Evolutionary conservation across 2,797 vertebrate genomes (phyloP), one percentile per base, ranked within the genome.

Genomic region (Botia almorhae): DNA sequence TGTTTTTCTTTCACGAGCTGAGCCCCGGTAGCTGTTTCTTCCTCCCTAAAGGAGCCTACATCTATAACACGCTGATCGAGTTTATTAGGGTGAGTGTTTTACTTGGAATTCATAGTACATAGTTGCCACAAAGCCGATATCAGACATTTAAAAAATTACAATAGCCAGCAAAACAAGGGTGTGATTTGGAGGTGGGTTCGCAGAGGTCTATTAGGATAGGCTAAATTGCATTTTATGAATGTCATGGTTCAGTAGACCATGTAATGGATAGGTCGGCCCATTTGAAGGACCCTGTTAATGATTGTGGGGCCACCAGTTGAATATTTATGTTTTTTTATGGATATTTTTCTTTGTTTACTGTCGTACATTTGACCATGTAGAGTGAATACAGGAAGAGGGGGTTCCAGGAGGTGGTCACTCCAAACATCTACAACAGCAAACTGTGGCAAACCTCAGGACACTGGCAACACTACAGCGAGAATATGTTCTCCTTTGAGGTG

Each of bases 1-100:
- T 99, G 1, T 99, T 96, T 92, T 99, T 99, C 94, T 99, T 99
- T 88, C 98, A 99, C 78, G 97, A 99, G 78, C 94, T 99, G 86
- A 99, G 97, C 88, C 98, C 98, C 53, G 98, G 98, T 77, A 98
- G 97, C 91, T 99, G 98, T 88, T 99, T 99, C 86, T 99, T 99
- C 90, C 89, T 99, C 87, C 97, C 97, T 0, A 99, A 98, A 83
- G 98, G 98, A 84, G 94, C 98, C 50, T 97, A 95, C 87, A 93
- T 99, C 92, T 99, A 99, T 91, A 99, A 97, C 86, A 91, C 91
- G 0, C 93, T 99, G 86, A 93, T 96, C 84, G 94, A 96, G 84
- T 98, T 98, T 87, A 97, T 99, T 90, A 93, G 95, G 91, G 98
- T 99, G 92, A 96, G 96, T 92, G n/a, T 19, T 16, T 39, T 39